phyloP scores from a whole-genome alignment of 1,140 invertebrate species.

The Melanaphis sacchari region DNA sequence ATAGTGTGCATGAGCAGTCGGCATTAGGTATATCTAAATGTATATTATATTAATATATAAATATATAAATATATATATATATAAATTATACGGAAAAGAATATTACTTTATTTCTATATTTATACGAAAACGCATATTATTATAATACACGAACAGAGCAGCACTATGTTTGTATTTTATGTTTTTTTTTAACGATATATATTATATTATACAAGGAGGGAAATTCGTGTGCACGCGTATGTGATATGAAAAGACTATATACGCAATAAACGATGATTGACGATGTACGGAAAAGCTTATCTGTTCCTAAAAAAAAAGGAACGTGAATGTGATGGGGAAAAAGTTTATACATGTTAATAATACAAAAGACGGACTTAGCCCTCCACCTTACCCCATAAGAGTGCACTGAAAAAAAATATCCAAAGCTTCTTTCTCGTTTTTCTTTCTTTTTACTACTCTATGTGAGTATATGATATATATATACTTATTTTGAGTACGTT shows the following conservation, averaged over 20 bases:
- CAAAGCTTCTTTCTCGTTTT: constrained; percentile 25
- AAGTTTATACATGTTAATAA: constrained; percentile 50
- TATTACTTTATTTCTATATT: background rate
- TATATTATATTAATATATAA: no score
- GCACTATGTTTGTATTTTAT: background rate
- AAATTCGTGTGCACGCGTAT: background rate
- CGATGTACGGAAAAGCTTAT: constrained; percentile 52
- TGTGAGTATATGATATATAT: background rate
- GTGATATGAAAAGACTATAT: background rate
- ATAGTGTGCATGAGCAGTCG: background rate
- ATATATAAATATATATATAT: no score
- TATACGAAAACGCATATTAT: background rate
- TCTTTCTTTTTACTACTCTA: background rate
- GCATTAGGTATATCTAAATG: background rate
- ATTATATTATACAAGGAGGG: constrained; percentile 1
- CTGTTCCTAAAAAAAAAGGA: constrained; percentile 36
- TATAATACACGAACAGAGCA: background rate
- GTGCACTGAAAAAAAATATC: constrained; percentile 1
- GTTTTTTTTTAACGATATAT: constrained; percentile 32
- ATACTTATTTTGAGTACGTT: background rate
- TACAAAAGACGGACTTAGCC: constrained; percentile 51
- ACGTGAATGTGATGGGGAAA: background rate
- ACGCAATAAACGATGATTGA: constrained; percentile 55
- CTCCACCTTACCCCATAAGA: background rate
- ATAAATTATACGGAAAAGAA: background rate